A percentile compares a stretch with the other conserved stretches of the same genome.
Evolutionary conservation across 2,888 invertebrate genomes (phyloP).

Genomic region (Oligia strigilis): DNA sequence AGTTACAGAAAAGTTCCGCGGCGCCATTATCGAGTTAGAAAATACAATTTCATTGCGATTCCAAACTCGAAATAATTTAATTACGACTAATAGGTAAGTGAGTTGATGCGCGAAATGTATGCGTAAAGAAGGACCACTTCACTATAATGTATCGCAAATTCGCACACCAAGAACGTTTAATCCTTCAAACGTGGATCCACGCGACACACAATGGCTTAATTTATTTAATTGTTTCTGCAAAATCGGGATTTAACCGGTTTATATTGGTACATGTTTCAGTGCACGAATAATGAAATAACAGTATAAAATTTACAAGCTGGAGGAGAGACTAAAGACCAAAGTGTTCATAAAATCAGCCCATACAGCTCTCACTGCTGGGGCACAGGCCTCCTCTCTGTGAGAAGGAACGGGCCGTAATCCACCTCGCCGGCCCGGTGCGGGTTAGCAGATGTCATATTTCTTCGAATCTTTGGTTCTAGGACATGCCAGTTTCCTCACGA

Average conservation of each 20-base stretch:
- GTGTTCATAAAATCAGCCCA: neutral
- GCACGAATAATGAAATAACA: neutral
- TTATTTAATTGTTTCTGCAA: neutral
- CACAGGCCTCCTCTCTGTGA: neutral
- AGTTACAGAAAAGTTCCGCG: conserved; percentile 58
- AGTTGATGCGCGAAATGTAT: neutral
- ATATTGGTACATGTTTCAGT: neutral
- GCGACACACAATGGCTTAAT: neutral
- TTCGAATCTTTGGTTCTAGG: neutral
- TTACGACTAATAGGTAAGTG: conserved; percentile 65
- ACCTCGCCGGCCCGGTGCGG: neutral
- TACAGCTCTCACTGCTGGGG: neutral
- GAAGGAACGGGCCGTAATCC: neutral
- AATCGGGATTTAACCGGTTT: neutral
- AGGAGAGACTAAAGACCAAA: neutral
- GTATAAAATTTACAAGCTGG: neutral
- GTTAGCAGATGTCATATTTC: neutral
- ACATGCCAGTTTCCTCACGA: neutral
- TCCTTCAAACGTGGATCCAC: neutral
- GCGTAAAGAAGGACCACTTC: conserved; percentile 30
- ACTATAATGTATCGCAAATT: neutral
- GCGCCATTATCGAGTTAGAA: conserved; percentile 61
- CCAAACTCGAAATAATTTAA: conserved; percentile 62
- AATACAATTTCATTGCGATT: conserved; percentile 60
- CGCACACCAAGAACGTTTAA: neutral